Evolutionary conservation across 2,888 invertebrate species (phyloP).

Genomic region (Acleris literana): DNA sequence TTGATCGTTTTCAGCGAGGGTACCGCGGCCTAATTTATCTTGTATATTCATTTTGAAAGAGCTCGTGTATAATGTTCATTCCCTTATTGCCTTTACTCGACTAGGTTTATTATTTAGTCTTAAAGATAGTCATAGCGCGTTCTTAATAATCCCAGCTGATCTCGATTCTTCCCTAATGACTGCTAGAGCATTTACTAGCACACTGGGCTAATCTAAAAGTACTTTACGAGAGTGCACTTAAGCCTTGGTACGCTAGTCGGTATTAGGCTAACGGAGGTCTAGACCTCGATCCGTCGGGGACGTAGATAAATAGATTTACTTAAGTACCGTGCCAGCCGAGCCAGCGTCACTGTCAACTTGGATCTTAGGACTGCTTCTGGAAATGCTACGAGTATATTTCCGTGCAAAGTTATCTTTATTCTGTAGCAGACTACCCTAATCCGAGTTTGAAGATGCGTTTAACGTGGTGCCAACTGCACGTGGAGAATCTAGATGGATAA

Average conservation of each 20-base stretch:
- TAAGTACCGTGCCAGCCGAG: slow-evolving; percentile 20
- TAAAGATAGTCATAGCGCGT: not conserved
- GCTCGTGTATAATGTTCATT: too few relatives aligned
- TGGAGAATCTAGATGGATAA: too few relatives aligned
- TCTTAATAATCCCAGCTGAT: slow-evolving; percentile 6
- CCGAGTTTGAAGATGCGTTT: too few relatives aligned
- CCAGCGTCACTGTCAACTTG: slow-evolving; percentile 1
- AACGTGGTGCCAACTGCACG: too few relatives aligned
- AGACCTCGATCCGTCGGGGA: slow-evolving; percentile 25
- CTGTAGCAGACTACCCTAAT: too few relatives aligned
- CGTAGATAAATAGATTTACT: slow-evolving; percentile 34
- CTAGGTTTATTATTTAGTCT: too few relatives aligned
- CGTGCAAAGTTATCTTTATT: too few relatives aligned
- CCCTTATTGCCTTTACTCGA: too few relatives aligned
- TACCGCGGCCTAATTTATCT: slow-evolving; percentile 13
- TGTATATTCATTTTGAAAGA: too few relatives aligned
- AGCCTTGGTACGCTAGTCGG: slow-evolving; percentile 20
- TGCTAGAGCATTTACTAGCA: slow-evolving; percentile 16
- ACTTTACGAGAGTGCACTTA: slow-evolving; percentile 36
- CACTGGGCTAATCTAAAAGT: slow-evolving; percentile 30
- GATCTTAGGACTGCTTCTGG: slow-evolving; percentile 6
- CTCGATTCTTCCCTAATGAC: slow-evolving; percentile 17
- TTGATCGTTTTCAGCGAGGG: slow-evolving; percentile 11
- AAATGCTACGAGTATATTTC: not conserved
- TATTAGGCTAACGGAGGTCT: slow-evolving; percentile 21